Base-by-base conservation (phyloP, 2,797 vertebrate genomes). In the Betta splendens region DNA sequence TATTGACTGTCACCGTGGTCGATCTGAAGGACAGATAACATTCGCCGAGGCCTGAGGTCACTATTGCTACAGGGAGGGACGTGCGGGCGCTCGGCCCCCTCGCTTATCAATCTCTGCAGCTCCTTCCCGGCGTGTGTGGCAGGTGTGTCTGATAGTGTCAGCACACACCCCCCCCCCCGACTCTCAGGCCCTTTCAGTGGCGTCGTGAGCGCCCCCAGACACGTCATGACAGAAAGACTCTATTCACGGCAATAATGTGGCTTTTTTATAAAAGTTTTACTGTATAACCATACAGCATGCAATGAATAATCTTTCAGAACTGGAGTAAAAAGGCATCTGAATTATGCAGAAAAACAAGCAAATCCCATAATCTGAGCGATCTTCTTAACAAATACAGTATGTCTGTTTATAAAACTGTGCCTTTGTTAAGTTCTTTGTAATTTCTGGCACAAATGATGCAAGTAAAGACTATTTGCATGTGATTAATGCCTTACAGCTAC, bases 21-120 rank as follows among this genome's bases (percentile, higher is more conserved):
- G 69, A 85, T 72, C 8, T 74, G 68, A 66, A 61, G 66, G 74
- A 76, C 65, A 58, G 79, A 81, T 61, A 81, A 60, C 45, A 48
- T 51, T 72, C 29, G 13, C 43, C 36, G 6, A 70, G 66, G 40
- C 29, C 22, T 0, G 40, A 74, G 60, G 62, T 68, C 12, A 21
- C 42, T 26, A 63, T 56, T 32, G 53, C 50, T 44, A 15, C 43
- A 3, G 25, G 28, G 45, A 48, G 29, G 46, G 21, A 56, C 62
- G 47, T 9, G 59, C 20, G 61, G 60, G 46, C 15, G 17, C 31
- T 49, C 45, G 26, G 44, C 47, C 58, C 72, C 20, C 26, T 3
- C 13, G 7, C 17, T 45, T 25, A 70, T 80, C 73, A 77, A 58
- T 75, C 68, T 50, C 35, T 32, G 16, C 21, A 12, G 51, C 57